Conservation (phyloP, 2,797 vertebrate genomes). For the Neostethus bicornis region DNA sequence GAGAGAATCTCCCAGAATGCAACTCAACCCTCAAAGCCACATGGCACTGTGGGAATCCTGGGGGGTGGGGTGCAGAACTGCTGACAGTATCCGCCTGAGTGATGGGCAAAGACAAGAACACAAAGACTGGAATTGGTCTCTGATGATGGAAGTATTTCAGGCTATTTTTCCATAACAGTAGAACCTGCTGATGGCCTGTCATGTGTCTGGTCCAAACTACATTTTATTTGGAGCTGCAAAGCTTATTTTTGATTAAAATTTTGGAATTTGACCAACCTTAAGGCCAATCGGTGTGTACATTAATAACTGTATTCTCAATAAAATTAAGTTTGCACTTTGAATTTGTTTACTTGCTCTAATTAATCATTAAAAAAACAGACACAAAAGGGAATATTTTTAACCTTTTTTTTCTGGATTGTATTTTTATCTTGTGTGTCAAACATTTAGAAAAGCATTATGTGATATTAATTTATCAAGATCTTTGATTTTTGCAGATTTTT, state of each 20-base stretch:
- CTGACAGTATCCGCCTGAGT: conserved; percentile 61
- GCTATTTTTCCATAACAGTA: conserved; percentile 31
- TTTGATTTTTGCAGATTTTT: too few relatives aligned
- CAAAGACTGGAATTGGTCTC: conserved; percentile 42
- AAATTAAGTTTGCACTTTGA: conserved; percentile 20
- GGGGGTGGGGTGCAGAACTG: conserved; percentile 40
- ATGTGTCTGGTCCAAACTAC: conserved; percentile 15
- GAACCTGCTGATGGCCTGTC: conserved; percentile 42
- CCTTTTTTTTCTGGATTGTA: too few relatives aligned
- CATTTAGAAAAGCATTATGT: too few relatives aligned
- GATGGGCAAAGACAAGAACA: conserved; percentile 50
- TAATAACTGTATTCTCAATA: conserved; percentile 9
- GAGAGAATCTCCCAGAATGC: conserved; percentile 70
- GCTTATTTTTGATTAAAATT: conserved; percentile 20
- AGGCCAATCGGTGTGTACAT: conserved; percentile 9
- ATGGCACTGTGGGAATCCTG: conserved; percentile 61
- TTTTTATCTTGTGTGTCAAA: too few relatives aligned
- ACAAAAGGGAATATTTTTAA: background rate
- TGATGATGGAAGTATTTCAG: conserved; percentile 57
- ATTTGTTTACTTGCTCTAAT: background rate
- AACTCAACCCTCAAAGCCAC: conserved; percentile 66
- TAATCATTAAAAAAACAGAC: background rate
- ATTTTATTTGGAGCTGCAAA: conserved; percentile 42
- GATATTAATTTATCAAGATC: too few relatives aligned
- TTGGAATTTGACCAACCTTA: conserved; percentile 12